These are phyloP conservation scores for Corythornis vintsioides DNA, from an alignment of 2,113 vertebrate species.

Conservation along the genomic window DNA sequence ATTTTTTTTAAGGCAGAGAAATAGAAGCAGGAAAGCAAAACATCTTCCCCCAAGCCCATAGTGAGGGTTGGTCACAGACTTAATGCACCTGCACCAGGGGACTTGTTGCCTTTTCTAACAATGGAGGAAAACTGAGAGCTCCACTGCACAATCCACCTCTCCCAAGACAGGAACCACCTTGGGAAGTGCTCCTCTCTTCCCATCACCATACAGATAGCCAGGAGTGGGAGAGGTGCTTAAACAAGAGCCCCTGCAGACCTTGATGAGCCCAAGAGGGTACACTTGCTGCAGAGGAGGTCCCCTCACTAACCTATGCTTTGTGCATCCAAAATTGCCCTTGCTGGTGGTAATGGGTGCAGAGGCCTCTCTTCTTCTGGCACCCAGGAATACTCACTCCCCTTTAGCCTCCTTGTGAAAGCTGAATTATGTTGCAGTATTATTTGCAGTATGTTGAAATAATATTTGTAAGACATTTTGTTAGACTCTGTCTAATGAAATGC, in stretches of 20 bases:
- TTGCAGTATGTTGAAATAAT: neutral
- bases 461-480: slow-evolving; percentile 2
- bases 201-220: neutral
- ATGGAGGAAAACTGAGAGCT: neutral
- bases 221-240: neutral
- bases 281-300: neutral
- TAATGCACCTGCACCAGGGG: neutral
- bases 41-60: neutral
- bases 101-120: neutral
- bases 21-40: neutral
- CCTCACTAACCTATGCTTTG: neutral
- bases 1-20: neutral
- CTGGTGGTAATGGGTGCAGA: neutral
- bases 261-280: neutral
- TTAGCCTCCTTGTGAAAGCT: slow-evolving; percentile 2
- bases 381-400: neutral
- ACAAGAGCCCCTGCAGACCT: neutral
- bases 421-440: neutral
- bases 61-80: neutral
- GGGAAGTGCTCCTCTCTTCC: neutral
- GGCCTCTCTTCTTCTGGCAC: neutral
- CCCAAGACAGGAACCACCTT: neutral
- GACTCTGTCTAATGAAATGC: neutral
- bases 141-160: accelerated
- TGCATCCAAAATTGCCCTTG: neutral